Conservation (phyloP, 2,797 vertebrate species). For the Pyrrhura leucotis region DNA sequence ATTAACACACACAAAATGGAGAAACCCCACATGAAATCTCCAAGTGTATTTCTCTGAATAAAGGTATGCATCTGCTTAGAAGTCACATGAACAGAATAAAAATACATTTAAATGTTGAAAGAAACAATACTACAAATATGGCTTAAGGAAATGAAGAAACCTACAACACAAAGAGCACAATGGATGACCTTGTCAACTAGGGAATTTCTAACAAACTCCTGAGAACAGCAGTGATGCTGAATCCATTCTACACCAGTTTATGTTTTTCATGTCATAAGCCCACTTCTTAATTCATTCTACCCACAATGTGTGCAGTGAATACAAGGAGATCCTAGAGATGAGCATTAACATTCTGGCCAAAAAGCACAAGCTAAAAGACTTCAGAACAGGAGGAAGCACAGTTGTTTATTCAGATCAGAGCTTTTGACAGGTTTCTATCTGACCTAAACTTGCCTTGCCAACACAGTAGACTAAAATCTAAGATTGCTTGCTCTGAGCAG, state of each 20-base stretch:
- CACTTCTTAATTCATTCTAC: neutral
- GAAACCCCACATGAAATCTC: neutral
- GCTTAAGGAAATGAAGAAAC: neutral
- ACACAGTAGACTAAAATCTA: neutral
- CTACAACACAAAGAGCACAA: neutral
- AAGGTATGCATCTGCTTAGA: neutral
- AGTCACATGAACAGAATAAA: neutral
- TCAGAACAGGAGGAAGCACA: neutral
- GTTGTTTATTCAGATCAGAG: neutral
- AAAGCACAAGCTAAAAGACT: neutral
- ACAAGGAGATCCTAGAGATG: neutral
- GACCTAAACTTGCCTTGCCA: slow-evolving; percentile 28
- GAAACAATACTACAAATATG: neutral
- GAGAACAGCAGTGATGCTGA: neutral
- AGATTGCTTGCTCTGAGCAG: slow-evolving; percentile 8
- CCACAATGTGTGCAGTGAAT: rapidly evolving
- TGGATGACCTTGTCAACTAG: neutral
- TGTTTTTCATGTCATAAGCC: neutral
- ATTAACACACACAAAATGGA: neutral
- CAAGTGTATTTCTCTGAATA: neutral
- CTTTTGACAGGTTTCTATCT: neutral
- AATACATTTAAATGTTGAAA: neutral
- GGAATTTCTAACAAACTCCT: neutral
- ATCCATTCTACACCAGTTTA: neutral
- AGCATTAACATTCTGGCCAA: neutral